Evolutionary conservation across 1,140 invertebrate species (phyloP).

Genomic region (Pogonognathellus flavescens): DNA sequence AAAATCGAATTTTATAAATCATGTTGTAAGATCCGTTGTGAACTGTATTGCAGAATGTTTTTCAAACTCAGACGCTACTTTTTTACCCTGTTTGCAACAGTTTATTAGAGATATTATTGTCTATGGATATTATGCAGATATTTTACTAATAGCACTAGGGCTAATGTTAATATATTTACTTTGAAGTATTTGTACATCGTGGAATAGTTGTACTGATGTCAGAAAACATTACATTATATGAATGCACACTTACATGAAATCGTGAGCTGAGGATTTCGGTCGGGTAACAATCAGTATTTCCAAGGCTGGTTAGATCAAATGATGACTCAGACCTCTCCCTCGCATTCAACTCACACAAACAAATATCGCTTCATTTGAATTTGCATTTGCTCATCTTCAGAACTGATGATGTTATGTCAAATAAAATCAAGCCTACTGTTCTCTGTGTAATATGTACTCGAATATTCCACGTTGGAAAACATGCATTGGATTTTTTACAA

Average conservation of each 20-base stretch:
- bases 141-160: no score
- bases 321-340: conserved; percentile 49
- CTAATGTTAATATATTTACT: no score
- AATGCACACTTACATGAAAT: conserved; percentile 53
- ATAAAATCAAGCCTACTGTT: conserved; percentile 37
- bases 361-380: conserved; percentile 18
- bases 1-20: no score
- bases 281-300: conserved; percentile 49
- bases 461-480: not conserved
- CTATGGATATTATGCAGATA: no score
- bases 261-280: conserved; percentile 57
- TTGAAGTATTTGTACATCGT: no score
- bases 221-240: conserved; percentile 3
- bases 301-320: conserved; percentile 59
- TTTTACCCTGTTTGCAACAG: no score
- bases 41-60: no score
- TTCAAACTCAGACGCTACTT: no score
- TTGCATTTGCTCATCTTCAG: conserved; percentile 12
- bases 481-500: conserved; percentile 26
- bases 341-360: not conserved
- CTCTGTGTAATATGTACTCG: not conserved
- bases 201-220: not conserved
- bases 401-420: conserved; percentile 37
- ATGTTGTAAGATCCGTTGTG: no score
- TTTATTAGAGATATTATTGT: no score